Percentiles rank a stretch among this genome's conserved stretches.
Conservation (phyloP, 2,888 invertebrate genomes). For the Pristionchus arcanus region DNA sequence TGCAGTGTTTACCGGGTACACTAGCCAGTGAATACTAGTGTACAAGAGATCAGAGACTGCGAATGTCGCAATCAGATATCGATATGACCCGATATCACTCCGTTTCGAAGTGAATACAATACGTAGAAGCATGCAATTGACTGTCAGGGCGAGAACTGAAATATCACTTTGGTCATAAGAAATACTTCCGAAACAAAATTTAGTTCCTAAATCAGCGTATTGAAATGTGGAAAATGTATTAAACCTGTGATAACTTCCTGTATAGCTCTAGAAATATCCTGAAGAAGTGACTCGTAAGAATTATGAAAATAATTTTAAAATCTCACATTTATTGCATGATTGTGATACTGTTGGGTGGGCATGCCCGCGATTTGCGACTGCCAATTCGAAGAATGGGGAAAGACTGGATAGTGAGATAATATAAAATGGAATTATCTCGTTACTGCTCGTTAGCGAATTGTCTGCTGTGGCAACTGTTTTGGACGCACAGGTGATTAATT, state of each 20-base stretch:
- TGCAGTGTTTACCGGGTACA: slow-evolving; percentile 6
- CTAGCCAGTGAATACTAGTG: background rate
- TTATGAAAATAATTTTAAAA: background rate
- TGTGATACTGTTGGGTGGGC: background rate
- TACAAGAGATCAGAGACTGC: slow-evolving; percentile 11
- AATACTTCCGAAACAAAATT: no score
- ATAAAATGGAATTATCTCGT: background rate
- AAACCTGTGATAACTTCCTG: slow-evolving; percentile 11
- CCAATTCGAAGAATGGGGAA: background rate
- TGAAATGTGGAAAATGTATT: background rate
- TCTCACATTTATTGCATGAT: background rate
- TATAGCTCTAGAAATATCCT: background rate
- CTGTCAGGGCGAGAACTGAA: slow-evolving; percentile 12
- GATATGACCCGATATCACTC: background rate
- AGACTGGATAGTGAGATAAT: background rate
- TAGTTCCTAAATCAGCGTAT: no score
- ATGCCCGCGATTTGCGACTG: background rate
- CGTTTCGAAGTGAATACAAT: background rate
- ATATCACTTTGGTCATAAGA: no score
- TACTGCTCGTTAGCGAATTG: background rate
- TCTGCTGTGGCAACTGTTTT: background rate
- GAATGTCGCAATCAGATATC: background rate
- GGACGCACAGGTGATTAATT: background rate
- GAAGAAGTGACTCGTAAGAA: background rate
- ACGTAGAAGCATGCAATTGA: background rate